phyloP scores from a whole-genome alignment of 2,113 vertebrate genomes.

The Amblyopsis rosae region DNA sequence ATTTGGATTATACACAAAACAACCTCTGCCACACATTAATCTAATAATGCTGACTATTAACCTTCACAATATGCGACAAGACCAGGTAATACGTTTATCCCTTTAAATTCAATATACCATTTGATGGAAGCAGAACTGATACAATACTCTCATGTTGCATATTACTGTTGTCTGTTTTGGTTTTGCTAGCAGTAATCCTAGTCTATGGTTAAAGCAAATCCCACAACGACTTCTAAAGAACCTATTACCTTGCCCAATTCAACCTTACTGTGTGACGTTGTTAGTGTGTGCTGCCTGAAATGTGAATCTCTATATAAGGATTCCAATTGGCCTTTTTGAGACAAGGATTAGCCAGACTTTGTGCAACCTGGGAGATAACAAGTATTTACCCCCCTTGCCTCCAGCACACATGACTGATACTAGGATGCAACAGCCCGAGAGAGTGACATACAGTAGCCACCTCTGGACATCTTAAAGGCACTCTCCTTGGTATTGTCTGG shows the following conservation, averaged over 20 bases:
- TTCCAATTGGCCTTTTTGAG: constrained; percentile 12
- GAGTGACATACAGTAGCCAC: neutral
- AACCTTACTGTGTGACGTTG: neutral
- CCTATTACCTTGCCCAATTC: constrained; percentile 17
- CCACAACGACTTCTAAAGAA: constrained; percentile 17
- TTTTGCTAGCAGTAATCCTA: constrained; percentile 38
- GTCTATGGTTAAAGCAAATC: constrained; percentile 37
- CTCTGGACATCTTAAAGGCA: neutral
- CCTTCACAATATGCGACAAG: constrained; percentile 28
- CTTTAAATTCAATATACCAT: constrained; percentile 38
- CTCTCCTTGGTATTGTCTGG: too few relatives aligned
- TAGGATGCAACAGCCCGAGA: neutral
- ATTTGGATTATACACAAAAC: constrained; percentile 28
- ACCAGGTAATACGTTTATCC: constrained; percentile 39
- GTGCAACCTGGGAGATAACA: constrained; percentile 15
- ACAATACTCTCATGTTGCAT: constrained; percentile 30
- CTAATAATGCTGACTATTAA: constrained; percentile 21
- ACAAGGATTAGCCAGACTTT: constrained; percentile 8
- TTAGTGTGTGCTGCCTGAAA: neutral
- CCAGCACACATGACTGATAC: neutral
- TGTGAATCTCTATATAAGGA: constrained; percentile 9
- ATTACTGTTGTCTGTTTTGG: constrained; percentile 26
- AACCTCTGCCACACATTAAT: constrained; percentile 33
- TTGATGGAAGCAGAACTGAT: constrained; percentile 37
- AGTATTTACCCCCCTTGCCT: constrained; percentile 5